Percentiles rank a stretch among this genome's conserved stretches.
Evolutionary conservation across 2,888 invertebrate species (phyloP).

Genomic region (Cataglyphis livida): DNA sequence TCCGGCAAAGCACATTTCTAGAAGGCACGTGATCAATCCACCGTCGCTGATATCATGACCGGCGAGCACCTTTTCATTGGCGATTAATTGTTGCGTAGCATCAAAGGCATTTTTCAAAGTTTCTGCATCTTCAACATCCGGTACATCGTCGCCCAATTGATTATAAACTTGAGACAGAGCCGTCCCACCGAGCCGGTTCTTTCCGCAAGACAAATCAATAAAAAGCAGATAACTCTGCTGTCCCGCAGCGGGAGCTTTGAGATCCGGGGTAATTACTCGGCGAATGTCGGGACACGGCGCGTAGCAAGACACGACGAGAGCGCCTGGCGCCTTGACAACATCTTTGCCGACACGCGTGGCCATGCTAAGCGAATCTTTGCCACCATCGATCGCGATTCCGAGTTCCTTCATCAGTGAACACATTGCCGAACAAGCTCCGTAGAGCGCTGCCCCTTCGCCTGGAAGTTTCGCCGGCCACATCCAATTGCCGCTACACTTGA

Average conservation of each 20-base stretch:
- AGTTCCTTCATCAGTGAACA: conserved; percentile 93
- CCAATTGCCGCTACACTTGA: conserved; percentile 99
- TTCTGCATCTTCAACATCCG: conserved; percentile 92
- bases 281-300: conserved; percentile 97
- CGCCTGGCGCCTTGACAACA: conserved; percentile 93
- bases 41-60: conserved; percentile 99
- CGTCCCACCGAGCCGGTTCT: conserved; percentile 95
- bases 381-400: conserved; percentile 97
- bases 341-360: conserved; percentile 93
- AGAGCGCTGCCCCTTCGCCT: conserved; percentile 95
- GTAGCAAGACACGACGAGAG: conserved; percentile 98
- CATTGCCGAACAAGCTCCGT: conserved; percentile 95
- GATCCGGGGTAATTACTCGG: conserved; percentile 94
- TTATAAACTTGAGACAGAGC: conserved; percentile 96
- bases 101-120: conserved; percentile 92
- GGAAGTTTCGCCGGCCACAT: conserved; percentile 99
- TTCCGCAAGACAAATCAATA: conserved; percentile 91
- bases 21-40: conserved; percentile 94
- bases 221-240: conserved; percentile 90
- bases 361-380: conserved; percentile 99
- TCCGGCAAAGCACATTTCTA: conserved; percentile 99
- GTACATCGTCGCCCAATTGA: conserved; percentile 92
- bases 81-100: conserved; percentile 93
- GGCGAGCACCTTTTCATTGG: conserved; percentile 90
- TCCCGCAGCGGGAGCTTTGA: conserved; percentile 90